These are phyloP conservation scores for Brachionus rubens DNA, from an alignment of 1,140 invertebrate species.

Conservation along the genomic window DNA sequence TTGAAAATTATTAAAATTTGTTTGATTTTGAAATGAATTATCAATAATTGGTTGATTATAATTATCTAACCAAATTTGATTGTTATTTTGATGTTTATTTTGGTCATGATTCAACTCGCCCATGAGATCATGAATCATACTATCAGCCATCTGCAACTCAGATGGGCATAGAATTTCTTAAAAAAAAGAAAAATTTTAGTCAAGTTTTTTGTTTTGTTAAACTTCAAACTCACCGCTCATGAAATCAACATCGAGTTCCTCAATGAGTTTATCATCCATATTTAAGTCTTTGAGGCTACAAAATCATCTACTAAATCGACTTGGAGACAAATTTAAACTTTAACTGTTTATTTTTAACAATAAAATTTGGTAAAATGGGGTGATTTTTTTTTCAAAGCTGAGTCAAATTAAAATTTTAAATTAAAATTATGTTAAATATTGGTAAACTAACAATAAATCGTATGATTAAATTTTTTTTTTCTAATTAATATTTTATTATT, in stretches of 20 bases:
- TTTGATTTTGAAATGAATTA: background rate
- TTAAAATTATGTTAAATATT: constrained; percentile 37
- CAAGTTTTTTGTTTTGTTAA: background rate
- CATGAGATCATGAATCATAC: constrained; percentile 43
- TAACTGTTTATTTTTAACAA: background rate
- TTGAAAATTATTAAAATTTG: too few species aligned
- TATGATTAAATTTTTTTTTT: constrained; percentile 37
- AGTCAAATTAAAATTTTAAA: background rate
- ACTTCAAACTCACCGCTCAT: constrained; percentile 4
- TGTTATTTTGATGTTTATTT: background rate
- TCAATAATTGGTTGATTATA: background rate
- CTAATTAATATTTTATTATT: too few species aligned
- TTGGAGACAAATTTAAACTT: background rate
- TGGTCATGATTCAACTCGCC: background rate
- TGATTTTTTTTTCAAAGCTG: background rate
- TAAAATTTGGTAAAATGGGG: constrained; percentile 24
- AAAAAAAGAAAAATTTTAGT: background rate
- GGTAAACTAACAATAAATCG: constrained; percentile 25
- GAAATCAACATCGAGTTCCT: constrained; percentile 37
- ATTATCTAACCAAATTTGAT: background rate
- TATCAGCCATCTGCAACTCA: constrained; percentile 35
- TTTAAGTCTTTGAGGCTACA: background rate
- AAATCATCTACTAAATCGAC: background rate
- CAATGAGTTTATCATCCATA: constrained; percentile 19
- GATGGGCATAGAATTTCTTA: constrained; percentile 22